Base-by-base conservation (phyloP, 1,140 invertebrate genomes). In the Macrosteles quadrilineatus region DNA sequence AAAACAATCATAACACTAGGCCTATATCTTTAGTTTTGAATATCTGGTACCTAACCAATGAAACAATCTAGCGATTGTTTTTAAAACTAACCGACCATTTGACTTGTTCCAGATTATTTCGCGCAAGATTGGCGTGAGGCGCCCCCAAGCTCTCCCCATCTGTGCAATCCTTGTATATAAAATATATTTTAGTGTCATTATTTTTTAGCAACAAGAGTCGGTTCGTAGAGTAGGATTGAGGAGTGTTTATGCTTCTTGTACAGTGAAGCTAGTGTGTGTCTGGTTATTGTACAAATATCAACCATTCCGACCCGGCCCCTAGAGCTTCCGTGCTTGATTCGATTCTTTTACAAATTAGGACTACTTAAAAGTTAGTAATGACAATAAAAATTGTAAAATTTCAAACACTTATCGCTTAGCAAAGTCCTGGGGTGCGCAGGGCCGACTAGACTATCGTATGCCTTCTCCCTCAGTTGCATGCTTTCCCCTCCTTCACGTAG, bases 131-230 rank as follows among this genome's bases (percentile, higher is more conserved):
- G 62, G 21, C 32, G 31, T 27, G 55, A 59, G 55, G 55, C 55
- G 6, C 11, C 21, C 47, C 27, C 55, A 14, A 21, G 11, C 55
- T 59, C 2, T 50, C 55, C n/a, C 55, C 23, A 2, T 43, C 27
- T 43, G 32, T 43, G 36, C 63, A 40, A 66, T 43, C 63, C 30
- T 57, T 66, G 63, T 66, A 66, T 27, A 66, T 66, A 66, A 66
- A 66, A 66, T 43, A 64, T 66, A 66, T 66, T 66, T 66, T 66
- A 43, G 63, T 66, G 63, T 66, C 63, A 66, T 66, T 43, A 66
- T 66, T 64, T 66, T 43, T 40, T 66, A 66, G 63, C 25, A 66
- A 66, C 29, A 66, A 23, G 23, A 29, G 31, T 66, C 25, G 63
- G 36, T 66, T 43, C 9, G 40, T 43, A 64, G 29, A 25, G 17